Percentiles rank a stretch among this genome's conserved stretches.
Conservation (phyloP, 2,888 invertebrate genomes). For the Pseudanteris insignis region DNA sequence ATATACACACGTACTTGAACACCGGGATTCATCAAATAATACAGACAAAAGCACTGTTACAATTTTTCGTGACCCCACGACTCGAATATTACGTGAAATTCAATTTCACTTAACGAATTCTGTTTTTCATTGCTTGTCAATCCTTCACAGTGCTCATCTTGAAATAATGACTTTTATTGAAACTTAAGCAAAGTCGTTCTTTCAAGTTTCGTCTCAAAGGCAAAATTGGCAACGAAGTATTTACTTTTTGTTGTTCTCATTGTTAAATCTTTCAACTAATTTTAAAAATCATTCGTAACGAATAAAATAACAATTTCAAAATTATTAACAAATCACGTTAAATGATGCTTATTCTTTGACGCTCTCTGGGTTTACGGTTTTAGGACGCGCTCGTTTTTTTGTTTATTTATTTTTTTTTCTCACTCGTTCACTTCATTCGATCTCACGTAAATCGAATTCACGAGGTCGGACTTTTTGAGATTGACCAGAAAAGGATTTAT, state of each 20-base stretch:
- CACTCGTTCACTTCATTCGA: constrained; percentile 29
- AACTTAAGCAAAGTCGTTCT: constrained; percentile 2
- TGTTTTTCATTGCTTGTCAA: constrained; percentile 1
- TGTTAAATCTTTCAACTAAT: background rate
- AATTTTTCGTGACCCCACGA: background rate
- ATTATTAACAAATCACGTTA: constrained; percentile 30
- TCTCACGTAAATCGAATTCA: constrained; percentile 31
- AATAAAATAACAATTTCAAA: constrained; percentile 41
- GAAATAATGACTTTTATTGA: constrained; percentile 16
- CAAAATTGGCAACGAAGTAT: constrained; percentile 35
- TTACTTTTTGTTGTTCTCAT: constrained; percentile 3
- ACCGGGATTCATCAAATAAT: constrained; percentile 30
- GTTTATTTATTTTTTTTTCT: too few relatives aligned
- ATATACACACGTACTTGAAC: too few relatives aligned
- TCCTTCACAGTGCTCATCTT: constrained; percentile 8
- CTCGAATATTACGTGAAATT: background rate
- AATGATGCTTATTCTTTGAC: constrained; percentile 24
- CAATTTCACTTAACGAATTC: too few relatives aligned
- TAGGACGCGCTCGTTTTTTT: constrained; percentile 8
- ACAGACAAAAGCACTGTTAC: constrained; percentile 22
- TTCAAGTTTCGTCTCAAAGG: constrained; percentile 31
- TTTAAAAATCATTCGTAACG: constrained; percentile 25
- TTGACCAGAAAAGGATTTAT: constrained; percentile 47
- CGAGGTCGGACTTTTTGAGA: constrained; percentile 30
- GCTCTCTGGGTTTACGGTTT: background rate